Evolutionary conservation across 2,113 vertebrate genomes (phyloP).

Genomic region (Ammodytes marinus): DNA sequence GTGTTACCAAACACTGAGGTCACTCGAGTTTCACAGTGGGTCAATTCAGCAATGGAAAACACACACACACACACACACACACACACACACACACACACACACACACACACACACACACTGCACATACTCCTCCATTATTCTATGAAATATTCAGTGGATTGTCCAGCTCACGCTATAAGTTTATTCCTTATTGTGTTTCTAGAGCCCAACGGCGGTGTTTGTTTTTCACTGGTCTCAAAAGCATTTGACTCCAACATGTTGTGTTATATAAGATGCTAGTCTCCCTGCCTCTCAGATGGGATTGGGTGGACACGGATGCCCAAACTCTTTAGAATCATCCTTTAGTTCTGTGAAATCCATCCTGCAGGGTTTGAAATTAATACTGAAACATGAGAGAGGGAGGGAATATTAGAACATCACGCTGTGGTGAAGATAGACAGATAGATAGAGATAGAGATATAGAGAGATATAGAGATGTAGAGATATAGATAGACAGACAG

Average conservation of each 20-base stretch:
- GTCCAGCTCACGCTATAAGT: not conserved
- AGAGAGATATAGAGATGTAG: no score
- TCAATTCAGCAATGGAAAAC: no score
- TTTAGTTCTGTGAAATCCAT: not conserved
- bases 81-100: no score
- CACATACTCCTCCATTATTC: not conserved
- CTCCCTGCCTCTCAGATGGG: not conserved
- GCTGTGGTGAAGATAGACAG: no score
- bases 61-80: no score
- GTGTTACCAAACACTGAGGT: not conserved
- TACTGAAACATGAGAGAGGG: not conserved
- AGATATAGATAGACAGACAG: no score
- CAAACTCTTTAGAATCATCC: not conserved
- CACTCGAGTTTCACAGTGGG: not conserved
- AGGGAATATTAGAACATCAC: no score
- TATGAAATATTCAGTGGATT: not conserved
- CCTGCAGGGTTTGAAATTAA: not conserved
- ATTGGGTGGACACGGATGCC: not conserved
- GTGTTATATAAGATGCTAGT: not conserved
- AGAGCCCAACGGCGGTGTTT: not conserved
- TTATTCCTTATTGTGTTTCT: no score
- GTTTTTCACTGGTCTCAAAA: not conserved
- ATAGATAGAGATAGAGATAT: no score
- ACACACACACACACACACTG: no score
- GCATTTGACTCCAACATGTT: not conserved